Base-by-base conservation (phyloP, 2,113 vertebrate species). In the Procavia capensis region DNA sequence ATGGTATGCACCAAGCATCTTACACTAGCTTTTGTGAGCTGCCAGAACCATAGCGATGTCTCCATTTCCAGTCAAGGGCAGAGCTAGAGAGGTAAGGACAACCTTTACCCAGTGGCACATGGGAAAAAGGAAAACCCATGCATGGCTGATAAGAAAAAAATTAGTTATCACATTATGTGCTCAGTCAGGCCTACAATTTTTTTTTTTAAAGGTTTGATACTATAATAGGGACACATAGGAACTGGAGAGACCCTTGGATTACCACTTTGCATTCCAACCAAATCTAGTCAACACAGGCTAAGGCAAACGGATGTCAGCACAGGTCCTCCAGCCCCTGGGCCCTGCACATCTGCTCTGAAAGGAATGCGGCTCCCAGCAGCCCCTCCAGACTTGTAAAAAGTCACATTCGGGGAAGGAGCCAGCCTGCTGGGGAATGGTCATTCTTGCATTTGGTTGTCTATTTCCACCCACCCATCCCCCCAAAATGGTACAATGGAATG, bases 401-500 rank as follows among this genome's bases (percentile, higher is more conserved):
- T 72, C 75, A 31, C 54, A 29, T 36, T 64, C 63, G 43, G 45
- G 79, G 47, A 88, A 63, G 93, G 4, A 92, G 68, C 45, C 82
- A 79, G 88, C 47, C 80, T 41, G 63, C 54, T 6, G 6, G 50
- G 68, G 81, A 75, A n/a, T 0, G 0, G 54, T 47, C 43, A 41
- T 36, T 88, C 72, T 47, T 41, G 39, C 0, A 2, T 34, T 39
- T 16, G 45, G 29, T 29, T 36, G 5, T 83, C 8, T 2, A 29
- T 79, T 25, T 95, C 82, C 6, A 66, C 79, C 92, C 20, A 54
- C 57, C 31, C 43, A 41, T 25, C n/a, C 54, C 47, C 64, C 74
- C 47, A 19, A 27, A 83, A 80, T 29, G 85, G 72, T 75, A 94
- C 76, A 90, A 66, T 64, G 47, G 88, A 95, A 66, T 34, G 91